Conservation (phyloP, 2,113 vertebrate genomes). For the Candoia aspera region DNA sequence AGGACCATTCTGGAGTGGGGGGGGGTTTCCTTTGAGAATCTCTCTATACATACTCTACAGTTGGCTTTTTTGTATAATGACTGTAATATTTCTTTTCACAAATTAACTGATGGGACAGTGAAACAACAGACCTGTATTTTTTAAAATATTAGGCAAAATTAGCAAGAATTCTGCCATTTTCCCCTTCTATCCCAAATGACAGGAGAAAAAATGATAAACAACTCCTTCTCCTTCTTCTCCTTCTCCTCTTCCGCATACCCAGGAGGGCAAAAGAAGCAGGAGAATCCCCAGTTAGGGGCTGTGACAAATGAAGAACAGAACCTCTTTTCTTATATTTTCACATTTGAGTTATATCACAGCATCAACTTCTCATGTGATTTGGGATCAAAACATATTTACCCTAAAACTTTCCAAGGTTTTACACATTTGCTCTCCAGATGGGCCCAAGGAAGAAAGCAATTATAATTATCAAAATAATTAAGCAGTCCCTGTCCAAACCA, state of each 20-base stretch:
- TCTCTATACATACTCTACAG: not conserved
- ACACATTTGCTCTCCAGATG: too few species aligned
- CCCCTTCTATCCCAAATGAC: not conserved
- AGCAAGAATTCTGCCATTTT: not conserved
- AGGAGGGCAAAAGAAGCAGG: not conserved
- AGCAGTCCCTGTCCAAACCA: too few species aligned
- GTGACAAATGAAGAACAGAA: not conserved
- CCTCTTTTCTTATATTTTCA: not conserved
- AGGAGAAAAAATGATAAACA: not conserved
- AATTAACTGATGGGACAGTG: not conserved
- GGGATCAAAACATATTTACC: not conserved
- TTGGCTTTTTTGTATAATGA: not conserved
- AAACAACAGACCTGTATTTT: not conserved
- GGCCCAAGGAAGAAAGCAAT: too few species aligned
- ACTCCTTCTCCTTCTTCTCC: not conserved
- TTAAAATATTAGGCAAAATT: not conserved
- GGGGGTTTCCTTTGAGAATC: too few species aligned
- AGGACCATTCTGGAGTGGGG: constrained; percentile 3
- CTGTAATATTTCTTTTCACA: not conserved
- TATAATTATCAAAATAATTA: too few species aligned
- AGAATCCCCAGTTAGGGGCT: not conserved
- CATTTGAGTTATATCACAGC: not conserved
- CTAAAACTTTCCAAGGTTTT: not conserved
- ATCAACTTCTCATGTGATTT: not conserved
- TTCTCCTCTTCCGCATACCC: not conserved